Evolutionary conservation across 1,140 invertebrate genomes (phyloP).

Genomic region (Panonychus citri): DNA sequence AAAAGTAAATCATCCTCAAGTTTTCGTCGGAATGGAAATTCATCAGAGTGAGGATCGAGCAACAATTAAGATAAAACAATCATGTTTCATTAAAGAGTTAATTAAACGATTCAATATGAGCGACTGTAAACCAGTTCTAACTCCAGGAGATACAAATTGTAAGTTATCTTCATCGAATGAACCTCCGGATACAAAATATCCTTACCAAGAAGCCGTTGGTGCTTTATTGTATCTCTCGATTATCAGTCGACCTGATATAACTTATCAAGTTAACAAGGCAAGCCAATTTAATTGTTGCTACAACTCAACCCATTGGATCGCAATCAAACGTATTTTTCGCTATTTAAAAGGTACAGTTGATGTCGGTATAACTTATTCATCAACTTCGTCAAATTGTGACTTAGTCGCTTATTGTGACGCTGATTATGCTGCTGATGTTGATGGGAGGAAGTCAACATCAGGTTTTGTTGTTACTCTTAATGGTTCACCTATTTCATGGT

Average conservation of each 20-base stretch:
- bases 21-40: conserved; percentile 6
- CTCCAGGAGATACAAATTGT: not conserved
- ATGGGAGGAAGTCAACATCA: conserved; percentile 19
- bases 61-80: conserved; percentile 4
- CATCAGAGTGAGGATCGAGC: not conserved
- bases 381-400: not conserved
- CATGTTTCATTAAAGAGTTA: conserved; percentile 3
- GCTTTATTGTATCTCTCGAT: conserved; percentile 23
- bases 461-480: conserved; percentile 16
- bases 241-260: conserved; percentile 25
- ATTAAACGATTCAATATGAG: conserved; percentile 12
- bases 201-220: conserved; percentile 9
- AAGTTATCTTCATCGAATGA: not conserved
- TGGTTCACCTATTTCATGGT: conserved; percentile 16
- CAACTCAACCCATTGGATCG: conserved; percentile 20
- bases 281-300: conserved; percentile 24
- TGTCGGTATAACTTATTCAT: conserved; percentile 9
- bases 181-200: not conserved
- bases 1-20: not conserved
- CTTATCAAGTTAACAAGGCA: conserved; percentile 22
- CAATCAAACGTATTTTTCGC: conserved; percentile 23
- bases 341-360: conserved; percentile 24
- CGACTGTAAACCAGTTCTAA: conserved; percentile 7
- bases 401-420: conserved; percentile 19
- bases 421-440: conserved; percentile 21